phyloP scores from a whole-genome alignment of 2,888 invertebrate species.

The Neria commutata region DNA sequence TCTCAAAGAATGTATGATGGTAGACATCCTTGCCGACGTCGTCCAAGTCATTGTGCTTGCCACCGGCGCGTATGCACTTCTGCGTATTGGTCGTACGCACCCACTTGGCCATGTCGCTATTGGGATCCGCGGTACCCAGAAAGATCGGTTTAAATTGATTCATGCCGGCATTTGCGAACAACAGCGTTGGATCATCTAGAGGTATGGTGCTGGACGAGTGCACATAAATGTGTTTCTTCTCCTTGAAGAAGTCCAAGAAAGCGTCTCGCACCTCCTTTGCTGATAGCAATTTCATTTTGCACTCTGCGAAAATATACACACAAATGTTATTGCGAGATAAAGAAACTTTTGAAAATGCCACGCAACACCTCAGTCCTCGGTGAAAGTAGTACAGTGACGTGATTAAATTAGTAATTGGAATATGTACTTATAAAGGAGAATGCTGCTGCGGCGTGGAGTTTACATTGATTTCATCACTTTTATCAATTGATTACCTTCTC shows the following conservation, averaged over 20 bases:
- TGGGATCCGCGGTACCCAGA: slow-evolving; percentile 93
- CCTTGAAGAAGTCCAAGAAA: slow-evolving; percentile 89
- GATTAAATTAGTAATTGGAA: no score
- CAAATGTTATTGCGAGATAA: no score
- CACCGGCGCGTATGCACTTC: slow-evolving; percentile 98
- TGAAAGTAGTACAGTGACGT: no score
- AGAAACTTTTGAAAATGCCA: no score
- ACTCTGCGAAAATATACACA: no score
- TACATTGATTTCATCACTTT: no score
- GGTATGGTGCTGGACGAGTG: slow-evolving; percentile 98
- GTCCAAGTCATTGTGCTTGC: slow-evolving; percentile 99
- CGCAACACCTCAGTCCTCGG: no score
- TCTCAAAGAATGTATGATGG: slow-evolving; percentile 99
- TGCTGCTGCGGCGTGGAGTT: no score
- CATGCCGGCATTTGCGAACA: slow-evolving; percentile 99
- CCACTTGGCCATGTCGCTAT: slow-evolving; percentile 92
- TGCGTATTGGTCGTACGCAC: slow-evolving; percentile 92
- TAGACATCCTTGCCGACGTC: slow-evolving; percentile 99
- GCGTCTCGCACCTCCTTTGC: slow-evolving; percentile 82
- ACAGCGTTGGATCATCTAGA: slow-evolving; percentile 94
- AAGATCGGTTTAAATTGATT: slow-evolving; percentile 99
- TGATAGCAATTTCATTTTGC: slow-evolving; percentile 50
- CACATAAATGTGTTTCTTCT: slow-evolving; percentile 88
- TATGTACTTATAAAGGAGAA: no score
- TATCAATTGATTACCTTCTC: no score